Conservation (phyloP, 1,140 invertebrate species). For the Drosophila nasuta region DNA sequence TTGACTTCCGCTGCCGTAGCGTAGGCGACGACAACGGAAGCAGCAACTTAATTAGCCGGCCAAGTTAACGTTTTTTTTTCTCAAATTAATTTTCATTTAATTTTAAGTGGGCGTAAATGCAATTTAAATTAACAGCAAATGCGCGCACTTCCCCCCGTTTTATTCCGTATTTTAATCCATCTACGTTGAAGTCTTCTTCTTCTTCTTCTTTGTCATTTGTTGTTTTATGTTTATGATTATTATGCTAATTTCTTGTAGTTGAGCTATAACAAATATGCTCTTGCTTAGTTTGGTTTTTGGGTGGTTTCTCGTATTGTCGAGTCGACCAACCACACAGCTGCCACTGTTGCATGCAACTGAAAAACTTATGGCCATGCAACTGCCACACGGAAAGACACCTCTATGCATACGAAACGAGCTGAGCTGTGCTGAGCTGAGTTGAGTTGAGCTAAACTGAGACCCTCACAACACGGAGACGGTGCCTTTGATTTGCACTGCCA, state of each 20-base stretch:
- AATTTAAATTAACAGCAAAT: conserved; percentile 78
- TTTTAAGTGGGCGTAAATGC: conserved; percentile 80
- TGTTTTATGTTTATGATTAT: conserved; percentile 49
- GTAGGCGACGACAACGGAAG: conserved; percentile 56
- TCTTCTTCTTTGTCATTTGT: conserved; percentile 36
- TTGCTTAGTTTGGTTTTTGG: conserved; percentile 24
- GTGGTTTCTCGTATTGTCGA: conserved; percentile 35
- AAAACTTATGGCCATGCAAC: conserved; percentile 29
- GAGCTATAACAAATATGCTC: neutral
- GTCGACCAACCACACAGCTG: conserved; percentile 9
- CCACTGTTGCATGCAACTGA: conserved; percentile 11
- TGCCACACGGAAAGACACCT: conserved; percentile 16
- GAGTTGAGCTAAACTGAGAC: too few relatives aligned
- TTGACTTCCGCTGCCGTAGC: conserved; percentile 65
- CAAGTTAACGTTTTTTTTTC: conserved; percentile 44
- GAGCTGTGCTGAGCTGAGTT: neutral
- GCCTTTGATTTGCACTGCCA: conserved; percentile 30
- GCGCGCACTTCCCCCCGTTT: conserved; percentile 22
- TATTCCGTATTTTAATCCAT: neutral
- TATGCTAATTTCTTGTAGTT: conserved; percentile 14
- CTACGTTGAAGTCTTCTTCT: neutral
- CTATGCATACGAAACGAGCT: conserved; percentile 30
- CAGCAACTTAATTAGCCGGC: conserved; percentile 70
- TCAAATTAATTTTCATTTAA: conserved; percentile 81
- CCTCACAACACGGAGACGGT: conserved; percentile 11